These are phyloP conservation scores for Clarias macrocephalus DNA, from an alignment of 2,113 vertebrate genomes.

Conservation along the genomic window DNA sequence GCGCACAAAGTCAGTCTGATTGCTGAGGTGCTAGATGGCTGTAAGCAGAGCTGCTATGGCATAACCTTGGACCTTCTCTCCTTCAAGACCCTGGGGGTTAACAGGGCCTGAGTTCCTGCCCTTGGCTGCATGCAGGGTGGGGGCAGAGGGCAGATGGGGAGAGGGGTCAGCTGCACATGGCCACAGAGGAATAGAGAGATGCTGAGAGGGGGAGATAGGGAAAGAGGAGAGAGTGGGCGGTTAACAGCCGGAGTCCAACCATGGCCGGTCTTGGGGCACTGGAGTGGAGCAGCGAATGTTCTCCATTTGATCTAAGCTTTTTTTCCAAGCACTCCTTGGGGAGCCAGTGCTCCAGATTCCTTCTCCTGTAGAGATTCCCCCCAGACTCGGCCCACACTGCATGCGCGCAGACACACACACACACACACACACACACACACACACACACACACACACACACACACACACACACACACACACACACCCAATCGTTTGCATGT, in stretches of 20 bases:
- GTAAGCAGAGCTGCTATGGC: constrained; percentile 18
- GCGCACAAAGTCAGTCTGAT: neutral
- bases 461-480: constrained; percentile 20
- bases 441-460: constrained; percentile 45
- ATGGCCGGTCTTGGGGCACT: constrained; percentile 60
- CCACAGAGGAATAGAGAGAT: constrained; percentile 34
- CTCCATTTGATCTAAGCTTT: constrained; percentile 78
- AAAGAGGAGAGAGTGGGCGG: constrained; percentile 31
- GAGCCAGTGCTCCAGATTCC: constrained; percentile 79
- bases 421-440: constrained; percentile 25
- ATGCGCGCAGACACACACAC: constrained; percentile 54
- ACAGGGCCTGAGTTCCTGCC: constrained; percentile 35
- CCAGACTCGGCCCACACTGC: constrained; percentile 65
- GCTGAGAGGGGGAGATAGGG: constrained; percentile 14
- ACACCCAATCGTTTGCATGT: constrained; percentile 19
- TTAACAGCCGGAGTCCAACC: constrained; percentile 53
- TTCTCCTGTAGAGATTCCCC: constrained; percentile 77
- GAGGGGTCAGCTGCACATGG: constrained; percentile 50
- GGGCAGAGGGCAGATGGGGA: constrained; percentile 19
- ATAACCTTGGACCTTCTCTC: constrained; percentile 40
- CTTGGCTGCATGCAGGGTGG: constrained; percentile 19
- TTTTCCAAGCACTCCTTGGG: constrained; percentile 70
- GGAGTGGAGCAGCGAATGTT: constrained; percentile 73
- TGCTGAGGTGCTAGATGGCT: neutral
- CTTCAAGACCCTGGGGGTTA: constrained; percentile 27